Evolutionary conservation across 2,113 vertebrate genomes (phyloP), one percentile per base, ranked within the genome.

Genomic region (Ia io): DNA sequence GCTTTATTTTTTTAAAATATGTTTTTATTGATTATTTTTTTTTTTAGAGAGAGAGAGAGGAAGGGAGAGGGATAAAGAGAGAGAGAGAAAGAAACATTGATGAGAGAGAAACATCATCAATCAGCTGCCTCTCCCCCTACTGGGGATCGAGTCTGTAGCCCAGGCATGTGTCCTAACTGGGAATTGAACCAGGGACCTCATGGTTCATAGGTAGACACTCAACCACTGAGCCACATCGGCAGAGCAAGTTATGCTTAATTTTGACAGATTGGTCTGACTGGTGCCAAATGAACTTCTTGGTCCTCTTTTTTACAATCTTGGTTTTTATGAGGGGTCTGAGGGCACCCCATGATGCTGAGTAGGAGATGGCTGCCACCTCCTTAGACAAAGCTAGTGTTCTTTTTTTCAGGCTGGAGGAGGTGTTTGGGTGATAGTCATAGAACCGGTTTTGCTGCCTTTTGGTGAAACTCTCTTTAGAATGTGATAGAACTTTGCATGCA

Each of bases 361-460:
- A 76, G 44, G 44, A 76, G 44, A 49, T 32, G 44, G 16, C 30
- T 76, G 44, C 44, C 44, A 49, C 28, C 16, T 49, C 28, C 7
- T 16, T 47, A 76, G 71, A 42, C 71, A 74, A 16, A 76, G 73
- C 13, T 51, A 93, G 53, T 85, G 59, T 49, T 92, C 63, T 88
- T 32, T 86, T 65, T 73, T 49, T 89, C 93, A 78, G 70, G 87
- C 76, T 87, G 44, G 8, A 94, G 87, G 89, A 96, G 91, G 32
- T 74, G 9, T 88, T 84, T 63, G 14, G 56, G n/a, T 94, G 86
- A 87, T 83, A 95, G 91, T 96, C 79, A 70, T 49, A 93, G 49
- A 97, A 91, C 96, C 12, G 23, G 95, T 93, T 96, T 97, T 86
- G 44, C 87, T 63, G 83, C 93, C 79, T 94, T 59, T 89, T 86